These are phyloP conservation scores for Brenthis hecate DNA, from an alignment of 2,888 invertebrate species.

Conservation along the genomic window DNA sequence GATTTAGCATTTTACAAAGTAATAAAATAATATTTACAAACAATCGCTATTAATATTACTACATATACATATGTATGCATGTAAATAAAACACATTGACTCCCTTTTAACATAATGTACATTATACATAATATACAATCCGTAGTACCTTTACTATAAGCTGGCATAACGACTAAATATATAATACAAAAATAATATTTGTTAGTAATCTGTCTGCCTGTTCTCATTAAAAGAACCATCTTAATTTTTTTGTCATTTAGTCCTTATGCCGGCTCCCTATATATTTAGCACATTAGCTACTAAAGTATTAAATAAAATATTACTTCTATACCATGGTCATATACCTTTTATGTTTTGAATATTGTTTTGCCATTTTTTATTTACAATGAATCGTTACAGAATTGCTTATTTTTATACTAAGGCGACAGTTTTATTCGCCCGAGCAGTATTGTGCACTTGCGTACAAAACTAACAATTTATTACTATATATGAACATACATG, in stretches of 20 bases:
- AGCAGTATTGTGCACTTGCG: constrained; percentile 59
- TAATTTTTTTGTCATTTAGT: constrained; percentile 23
- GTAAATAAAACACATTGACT: constrained; percentile 82
- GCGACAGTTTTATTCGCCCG: constrained; percentile 47
- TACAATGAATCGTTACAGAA: constrained; percentile 67
- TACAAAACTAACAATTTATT: constrained; percentile 68
- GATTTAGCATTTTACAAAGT: constrained; percentile 81
- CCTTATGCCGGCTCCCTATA: constrained; percentile 28
- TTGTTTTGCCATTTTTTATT: constrained; percentile 53
- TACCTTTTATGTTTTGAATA: constrained; percentile 24
- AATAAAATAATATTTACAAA: constrained; percentile 81
- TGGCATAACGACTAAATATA: constrained; percentile 49
- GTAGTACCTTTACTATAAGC: constrained; percentile 55
- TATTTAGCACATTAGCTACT: constrained; percentile 14
- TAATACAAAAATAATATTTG: no score
- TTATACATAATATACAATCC: constrained; percentile 67
- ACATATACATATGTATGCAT: constrained; percentile 58
- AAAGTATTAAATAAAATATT: constrained; percentile 25
- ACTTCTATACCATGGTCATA: constrained; percentile 31
- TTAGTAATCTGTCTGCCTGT: no score
- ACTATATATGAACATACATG: constrained; percentile 68
- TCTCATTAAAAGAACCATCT: no score
- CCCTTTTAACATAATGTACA: constrained; percentile 65
- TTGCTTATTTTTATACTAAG: constrained; percentile 51
- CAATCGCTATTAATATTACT: constrained; percentile 75